Conservation (phyloP, 2,113 vertebrate species). For the Seriola rivoliana region DNA sequence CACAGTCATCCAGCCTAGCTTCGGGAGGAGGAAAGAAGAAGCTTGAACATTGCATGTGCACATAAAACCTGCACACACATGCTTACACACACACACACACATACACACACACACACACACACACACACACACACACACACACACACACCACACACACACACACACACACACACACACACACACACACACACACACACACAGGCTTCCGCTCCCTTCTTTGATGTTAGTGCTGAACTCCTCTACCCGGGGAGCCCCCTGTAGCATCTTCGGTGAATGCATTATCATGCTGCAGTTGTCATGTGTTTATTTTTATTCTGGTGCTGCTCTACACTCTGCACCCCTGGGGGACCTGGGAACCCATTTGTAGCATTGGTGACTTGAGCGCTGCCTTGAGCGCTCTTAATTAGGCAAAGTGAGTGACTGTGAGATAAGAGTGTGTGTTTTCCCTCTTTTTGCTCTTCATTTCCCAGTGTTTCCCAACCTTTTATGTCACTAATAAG, state of each 20-base stretch:
- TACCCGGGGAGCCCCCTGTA: slow-evolving; percentile 61
- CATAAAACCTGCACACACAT: slow-evolving; percentile 25
- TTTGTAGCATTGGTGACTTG: slow-evolving; percentile 63
- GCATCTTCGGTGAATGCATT: slow-evolving; percentile 65
- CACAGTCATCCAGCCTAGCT: slow-evolving; percentile 38
- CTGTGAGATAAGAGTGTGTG: slow-evolving; percentile 41
- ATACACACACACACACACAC: slow-evolving; percentile 18
- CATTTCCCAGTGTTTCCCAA: slow-evolving; percentile 33
- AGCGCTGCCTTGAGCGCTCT: slow-evolving; percentile 48
- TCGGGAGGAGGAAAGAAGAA: slow-evolving; percentile 23
- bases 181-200: slow-evolving; percentile 8
- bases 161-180: slow-evolving; percentile 1
- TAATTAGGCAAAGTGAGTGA: slow-evolving; percentile 69
- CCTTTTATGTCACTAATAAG: slow-evolving; percentile 48
- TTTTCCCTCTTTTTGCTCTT: slow-evolving; percentile 2
- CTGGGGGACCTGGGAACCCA: slow-evolving; percentile 55
- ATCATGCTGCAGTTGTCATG: slow-evolving; percentile 68
- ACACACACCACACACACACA: not conserved
- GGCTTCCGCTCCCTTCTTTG: slow-evolving; percentile 61
- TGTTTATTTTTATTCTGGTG: slow-evolving; percentile 72
- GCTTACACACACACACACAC: slow-evolving; percentile 1
- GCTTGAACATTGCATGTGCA: slow-evolving; percentile 34
- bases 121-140: slow-evolving; percentile 9
- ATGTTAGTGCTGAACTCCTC: slow-evolving; percentile 61
- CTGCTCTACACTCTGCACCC: slow-evolving; percentile 37